Evolutionary conservation across 2,113 vertebrate genomes (phyloP), one percentile per base, ranked within the genome.

Genomic region (Nesospiza acunhae): DNA sequence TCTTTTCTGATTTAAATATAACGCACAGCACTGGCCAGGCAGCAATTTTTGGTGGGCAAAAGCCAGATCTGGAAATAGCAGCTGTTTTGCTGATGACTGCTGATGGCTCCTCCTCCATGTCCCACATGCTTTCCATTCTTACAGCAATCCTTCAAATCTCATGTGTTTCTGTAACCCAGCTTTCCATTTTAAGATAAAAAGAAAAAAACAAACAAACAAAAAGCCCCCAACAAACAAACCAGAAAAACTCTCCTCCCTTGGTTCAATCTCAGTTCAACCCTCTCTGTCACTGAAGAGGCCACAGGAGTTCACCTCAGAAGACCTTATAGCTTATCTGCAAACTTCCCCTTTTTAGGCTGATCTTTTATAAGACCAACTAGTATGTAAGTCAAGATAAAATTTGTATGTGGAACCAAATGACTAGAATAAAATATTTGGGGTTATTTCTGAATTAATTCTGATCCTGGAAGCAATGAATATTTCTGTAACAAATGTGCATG

Each of bases 401-500:
- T 78, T 90, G 10, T 33, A 50, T 20, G 9, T 30, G 56, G 19
- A 94, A 84, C 24, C 67, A 94, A 86, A 93, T 13, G 30, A 70
- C 18, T 69, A 52, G 13, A 84, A 30, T 84, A 86, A 95, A 81
- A 86, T 74, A 83, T 15, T 93, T 6, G 31, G 59, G 31, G 59
- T 95, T 95, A 94, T 93, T 62, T 73, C 22, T 63, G 17, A 70
- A 80, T 70, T 79, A 84, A 74, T 90, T 92, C 83, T 88, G 26
- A 60, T 83, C 55, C 78, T 94, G 28, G 59, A 91, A 84, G 89
- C 70, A 92, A 84, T 70, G 33, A 89, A 81, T 95, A 93, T 60
- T 97, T 97, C 76, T 94, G 55, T 68, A 93, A 88, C 75, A 94
- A 97, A 93, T 77, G 39, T 68, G 63, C 44, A 75, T n/a, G 49